Evolutionary conservation across 2,797 vertebrate species (phyloP), one percentile per base, ranked within the genome.

Genomic region (Scyliorhinus canicula): DNA sequence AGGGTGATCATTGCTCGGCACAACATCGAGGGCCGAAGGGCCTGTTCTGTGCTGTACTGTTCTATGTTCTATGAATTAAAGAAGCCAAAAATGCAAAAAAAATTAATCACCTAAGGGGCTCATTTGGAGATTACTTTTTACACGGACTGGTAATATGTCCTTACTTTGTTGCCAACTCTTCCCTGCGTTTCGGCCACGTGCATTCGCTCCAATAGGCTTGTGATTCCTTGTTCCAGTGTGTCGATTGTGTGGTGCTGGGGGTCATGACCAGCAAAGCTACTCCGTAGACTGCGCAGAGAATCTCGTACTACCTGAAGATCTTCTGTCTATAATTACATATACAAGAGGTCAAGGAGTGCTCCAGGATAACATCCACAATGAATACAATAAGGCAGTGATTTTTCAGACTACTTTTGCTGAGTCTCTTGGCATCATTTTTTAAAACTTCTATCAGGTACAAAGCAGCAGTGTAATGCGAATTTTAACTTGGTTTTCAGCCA

Each of bases 231-330:
- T 97, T 99, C 99, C 97, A 99, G 96, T 95, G 98, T 99, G 97
- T 99, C 99, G 44, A 99, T 98, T 11, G 99, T 99, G 96, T 99
- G 99, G 95, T 99, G 99, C 96, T 99, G 99, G 0, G 99, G 98
- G 95, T 99, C 99, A 0, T 99, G 99, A 47, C 98, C 98, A 4
- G 98, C 98, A 96, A 99, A 99, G 96, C 98, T 98, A 96, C 98
- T 98, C 96, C 99, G 98, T 95, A 99, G 97, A 96, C 99, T 99
- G 88, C 98, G 97, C 0, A 99, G 97, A 40, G 99, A 98, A 2
- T 99, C 98, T 11, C 98, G 97, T 0, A 99, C 98, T 74, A 99
- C 97, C 97, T 99, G 99, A 95, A 99, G 96, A 96, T 99, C 99
- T 5, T 97, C 98, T 4, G 97, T 96, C 98, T 99, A 97, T 95